Evolutionary conservation across 1,140 invertebrate genomes (phyloP), one percentile per base, ranked within the genome.

Genomic region (Mylabris phalerata): DNA sequence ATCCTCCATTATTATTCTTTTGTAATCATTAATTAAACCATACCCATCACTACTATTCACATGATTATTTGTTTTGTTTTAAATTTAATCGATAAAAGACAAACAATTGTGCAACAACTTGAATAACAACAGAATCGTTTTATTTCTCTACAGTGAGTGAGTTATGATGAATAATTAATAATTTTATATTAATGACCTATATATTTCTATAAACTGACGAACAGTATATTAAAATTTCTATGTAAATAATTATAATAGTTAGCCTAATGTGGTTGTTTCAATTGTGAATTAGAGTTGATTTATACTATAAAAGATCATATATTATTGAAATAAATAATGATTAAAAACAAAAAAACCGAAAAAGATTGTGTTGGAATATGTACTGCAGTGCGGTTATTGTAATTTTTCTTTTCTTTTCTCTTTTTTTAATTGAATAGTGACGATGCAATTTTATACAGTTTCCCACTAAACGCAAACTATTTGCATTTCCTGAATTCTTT

Each of bases 201-300:
- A 71, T 32, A 32, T n/a, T 42, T 42, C 39, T 38, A 69, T 46
- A 69, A 69, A 69, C 67, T 69, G 67, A 69, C 48, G 65, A 67
- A 69, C 67, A 69, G 67, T 69, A 69, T 69, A 69, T 64, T 41
- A 63, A 65, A 69, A 59, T n/a, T 10, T 62, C 59, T 63, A 66
- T 46, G 62, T 60, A 62, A 61, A 50, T 55, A 47, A 42, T 40
- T 40, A 40, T 32, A 42, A 42, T 11, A 42, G 39, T 19, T 47
- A 48, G 45, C 45, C 43, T 55, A 55, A 55, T 48, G 51, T 54
- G 51, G 51, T 54, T 54, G 51, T 54, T 54, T 54, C 25, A 46
- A 54, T 52, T 54, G 51, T 54, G 43, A 52, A 52, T 40, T 42
- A 32, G 4, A 32, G 32, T 5, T 32, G 32, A 32, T 32, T 32